These are phyloP conservation scores for Amphipoea lucens DNA, from an alignment of 2,888 invertebrate species.

Conservation along the genomic window DNA sequence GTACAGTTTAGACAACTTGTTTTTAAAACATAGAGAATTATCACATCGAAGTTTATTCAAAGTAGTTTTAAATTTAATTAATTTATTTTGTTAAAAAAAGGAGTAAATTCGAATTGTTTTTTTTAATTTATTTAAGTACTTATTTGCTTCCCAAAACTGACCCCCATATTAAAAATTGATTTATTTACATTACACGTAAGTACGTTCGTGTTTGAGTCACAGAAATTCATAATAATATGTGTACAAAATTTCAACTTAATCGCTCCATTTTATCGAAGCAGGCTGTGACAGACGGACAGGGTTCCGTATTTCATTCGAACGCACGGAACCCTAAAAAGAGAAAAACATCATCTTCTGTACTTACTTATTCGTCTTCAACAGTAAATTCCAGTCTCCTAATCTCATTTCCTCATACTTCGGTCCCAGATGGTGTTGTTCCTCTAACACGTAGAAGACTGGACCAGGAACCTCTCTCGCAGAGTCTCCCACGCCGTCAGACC, in stretches of 20 bases:
- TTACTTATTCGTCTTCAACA: constrained; percentile 88
- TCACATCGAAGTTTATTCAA: no score
- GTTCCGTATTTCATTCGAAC: no score
- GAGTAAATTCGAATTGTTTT: no score
- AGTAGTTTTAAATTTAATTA: no score
- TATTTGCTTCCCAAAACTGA: not conserved
- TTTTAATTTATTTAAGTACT: not conserved
- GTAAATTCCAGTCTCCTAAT: constrained; percentile 92
- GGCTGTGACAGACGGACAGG: no score
- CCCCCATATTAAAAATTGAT: not conserved
- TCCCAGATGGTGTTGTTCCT: constrained; percentile 93
- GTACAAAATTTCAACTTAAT: not conserved
- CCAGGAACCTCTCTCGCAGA: constrained; percentile 84
- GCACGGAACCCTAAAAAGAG: not conserved
- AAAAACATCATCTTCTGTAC: constrained; percentile 39
- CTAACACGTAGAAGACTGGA: constrained; percentile 90
- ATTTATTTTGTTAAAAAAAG: no score
- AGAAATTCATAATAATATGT: not conserved
- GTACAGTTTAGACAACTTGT: no score
- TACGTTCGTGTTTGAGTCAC: not conserved
- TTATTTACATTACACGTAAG: not conserved
- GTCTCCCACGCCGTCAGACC: constrained; percentile 86
- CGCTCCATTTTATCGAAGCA: not conserved
- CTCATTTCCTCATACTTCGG: constrained; percentile 91
- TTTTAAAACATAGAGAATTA: no score